Evolutionary conservation across 2,113 vertebrate genomes (phyloP).

Genomic region (Lepidothrix coronata): DNA sequence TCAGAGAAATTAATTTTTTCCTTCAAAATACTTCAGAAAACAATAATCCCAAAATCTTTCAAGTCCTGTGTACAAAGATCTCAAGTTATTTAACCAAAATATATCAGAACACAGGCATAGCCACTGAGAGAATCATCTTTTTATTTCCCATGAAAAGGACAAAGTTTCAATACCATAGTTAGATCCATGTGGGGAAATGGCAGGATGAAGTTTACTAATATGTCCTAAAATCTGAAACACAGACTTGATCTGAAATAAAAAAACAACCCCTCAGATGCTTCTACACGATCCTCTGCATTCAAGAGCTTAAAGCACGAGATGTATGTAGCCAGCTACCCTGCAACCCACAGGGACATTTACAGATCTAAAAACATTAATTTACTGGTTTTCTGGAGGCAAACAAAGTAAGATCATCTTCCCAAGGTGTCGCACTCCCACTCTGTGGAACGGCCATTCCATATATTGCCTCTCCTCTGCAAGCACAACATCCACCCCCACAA

Average conservation of each 20-base stretch:
- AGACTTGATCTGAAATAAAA: not conserved
- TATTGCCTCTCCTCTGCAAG: not conserved
- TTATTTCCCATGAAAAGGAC: not conserved
- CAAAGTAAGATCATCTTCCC: not conserved
- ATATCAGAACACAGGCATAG: not conserved
- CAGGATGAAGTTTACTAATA: not conserved
- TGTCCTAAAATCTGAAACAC: not conserved
- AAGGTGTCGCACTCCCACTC: accelerated
- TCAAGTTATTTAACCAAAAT: not conserved
- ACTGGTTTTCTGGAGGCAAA: not conserved
- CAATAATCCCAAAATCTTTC: not conserved
- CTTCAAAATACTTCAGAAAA: not conserved
- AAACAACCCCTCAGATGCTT: not conserved
- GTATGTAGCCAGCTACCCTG: not conserved
- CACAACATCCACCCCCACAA: accelerated
- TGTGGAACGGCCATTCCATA: accelerated
- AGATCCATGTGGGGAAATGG: not conserved
- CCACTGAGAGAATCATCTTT: not conserved
- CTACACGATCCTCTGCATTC: not conserved
- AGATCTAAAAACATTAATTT: not conserved
- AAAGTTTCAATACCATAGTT: not conserved
- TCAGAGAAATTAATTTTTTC: not conserved
- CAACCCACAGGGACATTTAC: not conserved
- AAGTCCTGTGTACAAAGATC: not conserved
- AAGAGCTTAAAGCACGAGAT: not conserved